Evolutionary conservation across 2,113 vertebrate species (phyloP).

Genomic region (Bufo bufo): DNA sequence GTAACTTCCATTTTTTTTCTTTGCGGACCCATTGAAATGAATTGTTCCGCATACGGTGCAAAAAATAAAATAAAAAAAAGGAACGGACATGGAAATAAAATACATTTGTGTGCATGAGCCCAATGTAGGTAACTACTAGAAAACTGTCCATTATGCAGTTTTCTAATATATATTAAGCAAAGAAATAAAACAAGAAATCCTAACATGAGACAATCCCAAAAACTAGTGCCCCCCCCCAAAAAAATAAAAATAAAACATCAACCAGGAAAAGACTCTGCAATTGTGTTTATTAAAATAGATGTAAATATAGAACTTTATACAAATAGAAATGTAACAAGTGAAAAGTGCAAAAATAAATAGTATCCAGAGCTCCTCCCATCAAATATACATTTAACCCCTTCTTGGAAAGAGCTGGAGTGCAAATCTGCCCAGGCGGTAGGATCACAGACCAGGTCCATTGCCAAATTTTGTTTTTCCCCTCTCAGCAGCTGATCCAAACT

Average conservation of each 20-base stretch:
- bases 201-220: background rate
- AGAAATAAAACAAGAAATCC: too few relatives aligned
- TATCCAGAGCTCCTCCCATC: slow-evolving; percentile 63
- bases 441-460: background rate
- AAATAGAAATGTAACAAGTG: slow-evolving; percentile 19
- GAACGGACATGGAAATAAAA: too few relatives aligned
- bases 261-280: slow-evolving; percentile 24
- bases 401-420: background rate
- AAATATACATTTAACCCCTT: slow-evolving; percentile 47
- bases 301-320: slow-evolving; percentile 54
- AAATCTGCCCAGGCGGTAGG: background rate
- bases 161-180: too few relatives aligned
- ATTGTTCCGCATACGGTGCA: too few relatives aligned
- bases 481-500: slow-evolving; percentile 12
- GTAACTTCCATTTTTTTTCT: too few relatives aligned
- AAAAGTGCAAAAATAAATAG: slow-evolving; percentile 22
- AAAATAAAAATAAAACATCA: background rate
- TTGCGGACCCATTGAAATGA: too few relatives aligned
- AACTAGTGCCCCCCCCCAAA: background rate
- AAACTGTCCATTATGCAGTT: background rate
- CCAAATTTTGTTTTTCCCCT: background rate
- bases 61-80: too few relatives aligned
- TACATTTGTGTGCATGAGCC: too few relatives aligned
- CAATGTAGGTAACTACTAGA: background rate
- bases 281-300: slow-evolving; percentile 27